These are phyloP conservation scores for Astatotilapia flaviijosephi DNA, from an alignment of 2,113 vertebrate genomes.

Conservation along the genomic window DNA sequence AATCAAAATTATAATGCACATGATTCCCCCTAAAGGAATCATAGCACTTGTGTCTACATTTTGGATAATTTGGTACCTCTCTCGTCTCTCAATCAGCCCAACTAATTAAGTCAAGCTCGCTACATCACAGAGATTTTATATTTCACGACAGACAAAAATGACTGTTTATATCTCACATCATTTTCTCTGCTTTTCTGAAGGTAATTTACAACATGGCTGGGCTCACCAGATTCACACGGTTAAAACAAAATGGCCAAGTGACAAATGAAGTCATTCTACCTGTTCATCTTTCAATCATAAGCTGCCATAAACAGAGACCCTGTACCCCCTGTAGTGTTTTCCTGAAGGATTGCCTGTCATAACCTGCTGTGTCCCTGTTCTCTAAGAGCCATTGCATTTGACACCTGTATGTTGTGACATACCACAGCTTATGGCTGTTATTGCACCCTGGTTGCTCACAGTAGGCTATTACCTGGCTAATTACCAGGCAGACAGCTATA, in stretches of 20 bases:
- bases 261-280: not conserved
- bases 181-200: not conserved
- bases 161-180: not conserved
- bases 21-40: not conserved
- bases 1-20: slow-evolving; percentile 8
- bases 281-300: slow-evolving; percentile 8
- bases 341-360: not conserved
- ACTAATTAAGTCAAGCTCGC: slow-evolving; percentile 10
- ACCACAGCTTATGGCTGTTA: not conserved
- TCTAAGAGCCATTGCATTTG: not conserved
- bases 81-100: not conserved
- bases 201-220: not conserved
- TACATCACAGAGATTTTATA: not conserved
- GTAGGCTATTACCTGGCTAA: slow-evolving; percentile 55
- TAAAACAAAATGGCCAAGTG: not conserved
- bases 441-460: slow-evolving; percentile 27
- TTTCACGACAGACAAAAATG: not conserved
- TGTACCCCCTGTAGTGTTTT: not conserved
- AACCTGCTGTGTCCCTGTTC: not conserved
- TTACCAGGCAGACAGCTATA: slow-evolving; percentile 55
- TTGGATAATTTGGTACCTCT: not conserved
- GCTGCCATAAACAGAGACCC: not conserved
- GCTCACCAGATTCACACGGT: not conserved
- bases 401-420: slow-evolving; percentile 2
- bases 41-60: not conserved